phyloP scores from a whole-genome alignment of 2,888 invertebrate species.

The Argyra leucocephala region DNA sequence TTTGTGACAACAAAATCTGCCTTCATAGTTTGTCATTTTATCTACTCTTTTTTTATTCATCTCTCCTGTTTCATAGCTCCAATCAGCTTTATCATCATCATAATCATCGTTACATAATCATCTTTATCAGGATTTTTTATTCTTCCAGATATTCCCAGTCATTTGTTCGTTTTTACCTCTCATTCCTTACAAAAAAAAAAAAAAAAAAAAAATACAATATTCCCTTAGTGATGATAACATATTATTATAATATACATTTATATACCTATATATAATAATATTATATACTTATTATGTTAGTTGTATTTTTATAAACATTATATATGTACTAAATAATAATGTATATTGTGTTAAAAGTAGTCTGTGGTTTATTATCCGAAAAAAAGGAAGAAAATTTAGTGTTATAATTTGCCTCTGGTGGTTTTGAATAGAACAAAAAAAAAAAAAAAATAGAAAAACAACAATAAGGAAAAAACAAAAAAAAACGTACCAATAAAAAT shows the following conservation, averaged over 20 bases:
- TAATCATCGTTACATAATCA: too few species aligned
- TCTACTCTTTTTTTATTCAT: too few species aligned
- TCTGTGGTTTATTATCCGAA: not conserved
- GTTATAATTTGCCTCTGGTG: slow-evolving; percentile 3
- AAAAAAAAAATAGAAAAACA: not conserved
- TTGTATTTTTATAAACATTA: not conserved
- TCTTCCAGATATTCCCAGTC: not conserved
- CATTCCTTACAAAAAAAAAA: too few species aligned
- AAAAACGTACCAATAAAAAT: not conserved
- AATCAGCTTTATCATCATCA: too few species aligned
- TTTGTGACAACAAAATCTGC: too few species aligned
- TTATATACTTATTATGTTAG: not conserved
- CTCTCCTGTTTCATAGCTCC: too few species aligned
- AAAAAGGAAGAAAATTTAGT: slow-evolving; percentile 1
- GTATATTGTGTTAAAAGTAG: slow-evolving; percentile 6
- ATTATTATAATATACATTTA: not conserved
- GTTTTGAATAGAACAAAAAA: not conserved
- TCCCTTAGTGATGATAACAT: not conserved
- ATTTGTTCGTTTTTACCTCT: not conserved
- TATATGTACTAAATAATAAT: not conserved
- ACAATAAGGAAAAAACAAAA: not conserved
- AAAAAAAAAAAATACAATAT: too few species aligned
- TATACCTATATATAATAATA: not conserved
- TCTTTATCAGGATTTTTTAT: too few species aligned
- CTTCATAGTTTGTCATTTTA: too few species aligned